phyloP scores from a whole-genome alignment of 2,113 vertebrate genomes.

The Engraulis encrasicolus region DNA sequence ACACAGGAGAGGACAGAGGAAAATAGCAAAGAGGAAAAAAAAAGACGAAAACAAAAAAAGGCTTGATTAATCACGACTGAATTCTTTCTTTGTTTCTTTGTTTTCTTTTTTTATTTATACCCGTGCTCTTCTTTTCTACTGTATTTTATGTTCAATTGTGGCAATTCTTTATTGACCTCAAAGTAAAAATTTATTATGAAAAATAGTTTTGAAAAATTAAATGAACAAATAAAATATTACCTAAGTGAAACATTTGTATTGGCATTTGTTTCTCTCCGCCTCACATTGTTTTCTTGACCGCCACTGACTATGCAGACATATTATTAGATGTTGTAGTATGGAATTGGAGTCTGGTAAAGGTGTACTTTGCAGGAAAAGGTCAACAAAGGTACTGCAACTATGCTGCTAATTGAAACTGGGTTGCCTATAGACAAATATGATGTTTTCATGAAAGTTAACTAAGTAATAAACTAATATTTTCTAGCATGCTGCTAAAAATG shows the following conservation, averaged over 20 bases:
- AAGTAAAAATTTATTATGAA: constrained; percentile 59
- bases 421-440: no score
- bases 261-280: constrained; percentile 2
- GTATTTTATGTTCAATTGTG: constrained; percentile 63
- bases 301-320: neutral
- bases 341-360: no score
- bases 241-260: constrained; percentile 60
- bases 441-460: no score
- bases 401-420: no score
- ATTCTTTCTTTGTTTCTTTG: constrained; percentile 39
- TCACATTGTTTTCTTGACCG: neutral
- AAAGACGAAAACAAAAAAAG: constrained; percentile 71
- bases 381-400: no score
- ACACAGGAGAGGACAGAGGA: constrained; percentile 70
- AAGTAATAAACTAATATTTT: no score
- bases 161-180: constrained; percentile 65
- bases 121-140: constrained; percentile 55
- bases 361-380: no score
- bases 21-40: constrained; percentile 64
- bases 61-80: constrained; percentile 63
- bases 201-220: constrained; percentile 71
- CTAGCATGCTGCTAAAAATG: no score
- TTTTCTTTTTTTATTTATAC: constrained; percentile 64
- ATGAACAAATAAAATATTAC: constrained; percentile 70
- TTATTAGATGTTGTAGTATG: neutral